phyloP scores from a whole-genome alignment of 2,113 vertebrate species.

The Scolopax mira region DNA sequence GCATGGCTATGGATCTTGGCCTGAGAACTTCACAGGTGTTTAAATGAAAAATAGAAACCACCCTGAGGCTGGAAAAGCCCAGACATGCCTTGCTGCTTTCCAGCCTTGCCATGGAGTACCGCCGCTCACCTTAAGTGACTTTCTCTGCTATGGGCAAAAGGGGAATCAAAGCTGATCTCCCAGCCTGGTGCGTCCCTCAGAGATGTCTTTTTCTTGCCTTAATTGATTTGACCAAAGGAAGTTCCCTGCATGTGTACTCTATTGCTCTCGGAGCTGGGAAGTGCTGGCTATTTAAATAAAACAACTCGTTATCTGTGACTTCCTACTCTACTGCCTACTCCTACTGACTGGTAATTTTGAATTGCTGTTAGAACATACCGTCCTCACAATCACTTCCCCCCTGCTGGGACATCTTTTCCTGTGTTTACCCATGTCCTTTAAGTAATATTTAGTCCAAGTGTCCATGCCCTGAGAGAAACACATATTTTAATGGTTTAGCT shows the following conservation, averaged over 20 bases:
- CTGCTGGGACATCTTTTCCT: constrained; percentile 35
- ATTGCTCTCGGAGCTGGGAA: constrained; percentile 8
- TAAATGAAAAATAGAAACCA: not conserved
- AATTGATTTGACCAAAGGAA: not conserved
- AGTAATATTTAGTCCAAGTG: constrained; percentile 22
- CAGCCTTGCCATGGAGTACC: not conserved
- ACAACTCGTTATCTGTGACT: constrained; percentile 6
- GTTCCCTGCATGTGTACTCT: not conserved
- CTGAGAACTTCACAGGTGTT: constrained; percentile 9
- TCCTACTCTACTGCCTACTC: not conserved
- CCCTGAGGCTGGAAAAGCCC: not conserved
- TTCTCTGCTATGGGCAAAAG: not conserved
- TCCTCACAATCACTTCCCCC: constrained; percentile 44
- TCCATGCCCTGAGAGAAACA: constrained; percentile 40
- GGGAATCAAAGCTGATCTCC: not conserved
- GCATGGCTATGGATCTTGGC: not conserved
- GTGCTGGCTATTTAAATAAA: constrained; percentile 39
- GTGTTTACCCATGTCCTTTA: constrained; percentile 54
- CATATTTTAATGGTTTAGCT: constrained; percentile 15
- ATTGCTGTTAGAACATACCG: constrained; percentile 36
- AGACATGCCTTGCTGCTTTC: not conserved
- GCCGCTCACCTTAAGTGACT: not conserved
- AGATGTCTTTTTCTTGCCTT: not conserved
- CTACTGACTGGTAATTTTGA: not conserved
- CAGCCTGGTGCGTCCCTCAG: not conserved